A percentile compares a stretch with the other conserved stretches of the same genome.
These are phyloP conservation scores for Gobionotothen gibberifrons DNA, from an alignment of 2,797 vertebrate species.

Conservation along the genomic window DNA sequence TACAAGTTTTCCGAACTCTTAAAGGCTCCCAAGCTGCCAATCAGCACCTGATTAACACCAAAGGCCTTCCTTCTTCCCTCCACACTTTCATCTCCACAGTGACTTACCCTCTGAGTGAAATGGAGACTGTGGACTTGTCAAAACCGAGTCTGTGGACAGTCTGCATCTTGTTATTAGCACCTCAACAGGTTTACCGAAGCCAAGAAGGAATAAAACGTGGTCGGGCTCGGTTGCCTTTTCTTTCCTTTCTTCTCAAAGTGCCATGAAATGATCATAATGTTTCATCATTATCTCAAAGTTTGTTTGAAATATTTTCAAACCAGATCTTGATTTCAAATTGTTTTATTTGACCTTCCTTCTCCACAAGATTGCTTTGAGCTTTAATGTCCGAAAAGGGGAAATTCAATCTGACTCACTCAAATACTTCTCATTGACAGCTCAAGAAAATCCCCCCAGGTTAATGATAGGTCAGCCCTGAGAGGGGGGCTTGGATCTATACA, in stretches of 20 bases:
- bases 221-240: slow-evolving; percentile 9
- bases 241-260: slow-evolving; percentile 24
- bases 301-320: slow-evolving; percentile 55
- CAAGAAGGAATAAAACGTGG: slow-evolving; percentile 58
- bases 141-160: slow-evolving; percentile 61
- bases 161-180: slow-evolving; percentile 72
- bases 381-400: slow-evolving; percentile 60
- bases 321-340: slow-evolving; percentile 47
- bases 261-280: slow-evolving; percentile 50
- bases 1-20: slow-evolving; percentile 48
- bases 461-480: slow-evolving; percentile 58
- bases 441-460: slow-evolving; percentile 69
- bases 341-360: slow-evolving; percentile 52
- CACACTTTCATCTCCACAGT: slow-evolving; percentile 68
- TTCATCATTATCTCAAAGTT: slow-evolving; percentile 41
- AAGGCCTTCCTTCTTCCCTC: slow-evolving; percentile 53
- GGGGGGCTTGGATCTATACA: slow-evolving; percentile 33
- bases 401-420: slow-evolving; percentile 63
- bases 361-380: slow-evolving; percentile 60
- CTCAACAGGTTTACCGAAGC: slow-evolving; percentile 62
- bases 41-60: slow-evolving; percentile 79
- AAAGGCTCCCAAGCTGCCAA: slow-evolving; percentile 69
- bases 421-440: slow-evolving; percentile 58
- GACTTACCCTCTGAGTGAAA: slow-evolving; percentile 60
- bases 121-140: slow-evolving; percentile 69